These are phyloP conservation scores for Adelognathus sp. DNA, from an alignment of 2,888 invertebrate species.

Conservation along the genomic window DNA sequence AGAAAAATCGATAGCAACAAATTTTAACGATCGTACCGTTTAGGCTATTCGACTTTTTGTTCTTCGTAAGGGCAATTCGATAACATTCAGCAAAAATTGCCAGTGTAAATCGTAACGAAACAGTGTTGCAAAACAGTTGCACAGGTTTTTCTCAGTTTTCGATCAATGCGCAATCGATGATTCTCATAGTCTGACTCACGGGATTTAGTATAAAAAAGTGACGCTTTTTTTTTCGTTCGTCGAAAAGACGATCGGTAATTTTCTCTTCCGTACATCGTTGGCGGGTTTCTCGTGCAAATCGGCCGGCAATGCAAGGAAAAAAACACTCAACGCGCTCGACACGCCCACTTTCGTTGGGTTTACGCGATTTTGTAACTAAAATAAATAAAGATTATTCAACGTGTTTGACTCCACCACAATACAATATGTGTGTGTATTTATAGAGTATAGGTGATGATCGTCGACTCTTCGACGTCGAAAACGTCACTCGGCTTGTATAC, in stretches of 20 bases:
- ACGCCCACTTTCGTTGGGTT: background rate
- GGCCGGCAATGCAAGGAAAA: slow-evolving; percentile 41
- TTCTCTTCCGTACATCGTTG: slow-evolving; percentile 2
- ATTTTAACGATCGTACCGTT: background rate
- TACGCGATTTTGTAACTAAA: slow-evolving; percentile 23
- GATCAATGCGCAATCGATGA: background rate
- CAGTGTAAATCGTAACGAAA: background rate
- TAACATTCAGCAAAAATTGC: background rate
- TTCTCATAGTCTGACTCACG: background rate
- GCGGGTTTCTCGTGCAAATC: slow-evolving; percentile 27
- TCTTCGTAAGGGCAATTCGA: no score
- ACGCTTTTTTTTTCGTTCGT: slow-evolving; percentile 5
- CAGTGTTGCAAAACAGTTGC: background rate
- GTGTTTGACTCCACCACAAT: slow-evolving; percentile 22
- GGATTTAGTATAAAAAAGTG: slow-evolving; percentile 11
- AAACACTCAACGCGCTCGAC: slow-evolving; percentile 11
- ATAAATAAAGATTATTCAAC: slow-evolving; percentile 41
- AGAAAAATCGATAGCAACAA: background rate
- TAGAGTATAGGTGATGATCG: slow-evolving; percentile 1
- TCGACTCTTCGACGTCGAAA: background rate
- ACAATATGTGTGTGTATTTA: no score
- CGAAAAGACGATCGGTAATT: background rate
- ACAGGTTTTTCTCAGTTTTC: background rate
- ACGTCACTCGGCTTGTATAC: background rate
- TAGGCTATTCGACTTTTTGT: no score